These are phyloP conservation scores for Porites australiensis DNA, from an alignment of 64 coral and sea anemone species.

Conservation along the genomic window DNA sequence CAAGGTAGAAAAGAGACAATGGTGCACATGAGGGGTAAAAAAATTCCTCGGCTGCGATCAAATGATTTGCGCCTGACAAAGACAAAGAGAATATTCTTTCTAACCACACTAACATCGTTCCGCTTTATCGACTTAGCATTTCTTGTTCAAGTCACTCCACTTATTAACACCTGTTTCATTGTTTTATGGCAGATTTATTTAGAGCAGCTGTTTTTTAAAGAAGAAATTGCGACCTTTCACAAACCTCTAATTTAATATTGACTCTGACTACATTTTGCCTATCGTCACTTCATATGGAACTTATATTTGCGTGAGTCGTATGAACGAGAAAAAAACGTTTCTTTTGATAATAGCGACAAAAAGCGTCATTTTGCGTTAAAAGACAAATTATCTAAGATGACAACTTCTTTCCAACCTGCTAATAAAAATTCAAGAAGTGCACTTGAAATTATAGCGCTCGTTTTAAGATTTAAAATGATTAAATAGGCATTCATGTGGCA, in stretches of 20 bases:
- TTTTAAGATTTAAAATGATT: neutral
- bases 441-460: neutral
- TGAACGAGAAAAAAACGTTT: neutral
- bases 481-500: neutral
- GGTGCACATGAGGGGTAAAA: neutral
- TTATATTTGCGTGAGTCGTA: neutral
- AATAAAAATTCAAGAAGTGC: neutral
- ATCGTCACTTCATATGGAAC: neutral
- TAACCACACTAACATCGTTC: neutral
- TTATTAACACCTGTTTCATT: neutral
- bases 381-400: neutral
- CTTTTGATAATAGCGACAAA: neutral
- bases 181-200: neutral
- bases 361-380: too few relatives aligned
- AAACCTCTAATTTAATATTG: too few relatives aligned
- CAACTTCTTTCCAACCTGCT: neutral
- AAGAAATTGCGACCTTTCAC: too few relatives aligned
- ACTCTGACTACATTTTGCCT: neutral
- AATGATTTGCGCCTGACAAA: neutral
- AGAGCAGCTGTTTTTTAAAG: neutral
- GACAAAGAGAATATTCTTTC: too few relatives aligned
- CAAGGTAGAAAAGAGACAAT: constrained; percentile 5
- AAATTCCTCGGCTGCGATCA: neutral
- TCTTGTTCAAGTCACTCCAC: neutral
- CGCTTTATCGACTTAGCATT: neutral